Conservation (phyloP, 2,888 invertebrate species). For the Blastobasis adustella region DNA sequence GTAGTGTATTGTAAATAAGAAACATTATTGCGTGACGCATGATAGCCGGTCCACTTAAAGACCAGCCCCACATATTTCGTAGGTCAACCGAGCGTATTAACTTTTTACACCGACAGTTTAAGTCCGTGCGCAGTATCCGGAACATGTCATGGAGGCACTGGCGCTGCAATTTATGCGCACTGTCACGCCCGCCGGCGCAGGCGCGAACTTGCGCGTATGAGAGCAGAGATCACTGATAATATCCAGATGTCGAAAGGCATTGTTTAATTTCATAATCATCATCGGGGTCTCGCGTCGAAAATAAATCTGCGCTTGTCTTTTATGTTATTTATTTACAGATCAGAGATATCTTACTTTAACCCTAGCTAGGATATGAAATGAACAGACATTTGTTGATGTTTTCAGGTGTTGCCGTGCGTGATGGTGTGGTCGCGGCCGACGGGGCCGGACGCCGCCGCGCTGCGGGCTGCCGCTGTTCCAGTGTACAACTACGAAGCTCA, state of each 20-base stretch:
- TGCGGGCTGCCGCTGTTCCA: constrained; percentile 20
- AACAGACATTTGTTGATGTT: constrained; percentile 12
- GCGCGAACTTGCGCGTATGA: too few species aligned
- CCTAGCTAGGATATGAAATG: not conserved
- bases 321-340: too few species aligned
- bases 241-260: too few species aligned
- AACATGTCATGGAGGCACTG: constrained; percentile 12
- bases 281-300: too few species aligned
- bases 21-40: not conserved
- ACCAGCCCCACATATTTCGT: constrained; percentile 30
- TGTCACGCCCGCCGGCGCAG: not conserved
- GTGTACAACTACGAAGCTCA: constrained; percentile 25
- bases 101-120: constrained; percentile 28
- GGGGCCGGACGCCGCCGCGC: constrained; percentile 10
- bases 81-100: constrained; percentile 31
- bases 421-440: constrained; percentile 41
- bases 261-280: too few species aligned
- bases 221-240: too few species aligned
- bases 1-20: not conserved
- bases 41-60: constrained; percentile 13
- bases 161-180: not conserved
- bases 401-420: constrained; percentile 51
- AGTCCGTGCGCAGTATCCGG: constrained; percentile 25
- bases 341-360: too few species aligned
- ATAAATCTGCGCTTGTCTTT: too few species aligned